Base-by-base conservation (phyloP, 2,888 invertebrate genomes). In the Hirudinaria manillensis region DNA sequence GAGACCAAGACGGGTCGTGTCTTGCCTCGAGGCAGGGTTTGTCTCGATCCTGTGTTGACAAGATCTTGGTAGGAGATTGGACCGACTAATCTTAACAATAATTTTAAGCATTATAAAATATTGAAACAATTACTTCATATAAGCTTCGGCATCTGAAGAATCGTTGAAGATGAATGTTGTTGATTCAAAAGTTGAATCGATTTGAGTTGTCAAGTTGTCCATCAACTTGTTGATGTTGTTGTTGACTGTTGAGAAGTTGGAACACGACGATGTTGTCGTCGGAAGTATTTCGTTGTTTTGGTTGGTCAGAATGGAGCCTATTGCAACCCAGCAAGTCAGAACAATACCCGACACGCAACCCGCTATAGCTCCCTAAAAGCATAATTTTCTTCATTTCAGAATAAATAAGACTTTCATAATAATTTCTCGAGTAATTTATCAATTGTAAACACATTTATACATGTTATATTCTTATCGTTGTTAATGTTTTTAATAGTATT, bases 321-420 rank as follows among this genome's bases (percentile, higher is more conserved):
- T 34, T 3, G 70, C 68, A 66, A 75, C 55, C 75, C 75, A 75
- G 32, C 45, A 51, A 6, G 36, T 75, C 29, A 75, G 29, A n/a
- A 45, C 34, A n/a, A 70, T 75, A 24, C 66, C 68, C 24, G 66
- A 24, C 53, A 51, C 19, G 53, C 75, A 75, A 4, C 75, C 75
- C 27, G 36, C 56, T 7, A 75, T 36, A 7, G 75, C 75, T 27
- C 75, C 75, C 75, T 75, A n/a, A 21, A 36, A 34, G 21, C 3
- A 21, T 55, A 24, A 34, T 56, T 68, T 13, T 21, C 16, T 16
- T 27, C 24, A 16, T 66, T 66, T 16, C 24, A 13, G 66, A 36
- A 36, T 36, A 36, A 36, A 36, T 36, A 36, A n/a, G n/a, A n/a
- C n/a, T n/a, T n/a, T n/a, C n/a, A n/a, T n/a, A n/a, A 53, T 21